These are phyloP conservation scores for Heliconius sara DNA, from an alignment of 2,888 invertebrate species.

Conservation along the genomic window DNA sequence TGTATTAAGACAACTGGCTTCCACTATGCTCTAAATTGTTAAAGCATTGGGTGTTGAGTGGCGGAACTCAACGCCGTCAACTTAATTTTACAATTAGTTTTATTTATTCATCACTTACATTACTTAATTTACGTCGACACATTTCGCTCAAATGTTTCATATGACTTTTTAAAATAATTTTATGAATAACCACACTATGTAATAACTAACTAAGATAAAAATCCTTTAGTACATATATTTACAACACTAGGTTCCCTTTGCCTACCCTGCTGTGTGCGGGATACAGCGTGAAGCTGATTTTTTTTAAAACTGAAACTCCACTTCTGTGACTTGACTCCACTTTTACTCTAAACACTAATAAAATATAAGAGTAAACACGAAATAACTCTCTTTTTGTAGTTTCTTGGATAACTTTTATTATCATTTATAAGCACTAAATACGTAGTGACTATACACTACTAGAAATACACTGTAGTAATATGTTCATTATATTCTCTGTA, in stretches of 20 bases:
- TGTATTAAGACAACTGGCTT: neutral
- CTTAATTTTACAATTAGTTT: neutral
- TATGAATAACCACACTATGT: neutral
- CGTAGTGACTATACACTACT: neutral
- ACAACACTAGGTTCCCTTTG: too few species aligned
- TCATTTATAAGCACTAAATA: neutral
- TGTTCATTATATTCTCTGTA: neutral
- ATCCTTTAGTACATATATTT: neutral
- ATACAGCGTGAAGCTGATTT: too few species aligned
- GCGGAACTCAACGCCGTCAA: neutral
- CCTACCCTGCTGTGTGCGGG: too few species aligned
- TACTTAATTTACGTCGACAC: slow-evolving; percentile 10
- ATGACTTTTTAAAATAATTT: neutral
- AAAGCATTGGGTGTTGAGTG: neutral
- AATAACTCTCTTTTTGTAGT: neutral
- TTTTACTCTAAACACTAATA: too few species aligned
- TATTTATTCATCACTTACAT: slow-evolving; percentile 11
- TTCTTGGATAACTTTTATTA: neutral
- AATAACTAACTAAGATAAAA: neutral
- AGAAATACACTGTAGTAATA: slow-evolving; percentile 9
- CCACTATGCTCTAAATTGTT: neutral
- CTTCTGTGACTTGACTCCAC: neutral
- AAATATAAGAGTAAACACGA: too few species aligned
- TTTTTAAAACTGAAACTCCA: neutral
- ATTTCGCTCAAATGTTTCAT: neutral